Percentiles rank a stretch among this genome's conserved stretches.
Conservation (phyloP, 2,888 invertebrate species). For the Apantesis nais region DNA sequence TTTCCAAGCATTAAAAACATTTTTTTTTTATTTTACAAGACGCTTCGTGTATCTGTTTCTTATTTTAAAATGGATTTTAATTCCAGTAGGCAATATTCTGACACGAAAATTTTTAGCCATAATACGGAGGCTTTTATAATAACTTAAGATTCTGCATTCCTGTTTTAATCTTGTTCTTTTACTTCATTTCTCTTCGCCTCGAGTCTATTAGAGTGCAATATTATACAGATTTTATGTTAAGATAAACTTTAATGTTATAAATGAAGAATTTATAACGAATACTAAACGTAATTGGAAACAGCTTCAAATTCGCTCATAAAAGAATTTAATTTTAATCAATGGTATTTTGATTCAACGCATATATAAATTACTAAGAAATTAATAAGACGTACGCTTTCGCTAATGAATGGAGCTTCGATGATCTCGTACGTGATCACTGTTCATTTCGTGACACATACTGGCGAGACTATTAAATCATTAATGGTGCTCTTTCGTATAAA, state of each 20-base stretch:
- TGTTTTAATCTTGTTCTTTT: slow-evolving; percentile 23
- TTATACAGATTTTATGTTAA: slow-evolving; percentile 10
- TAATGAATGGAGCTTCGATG: slow-evolving; percentile 54
- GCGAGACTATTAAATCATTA: slow-evolving; percentile 26
- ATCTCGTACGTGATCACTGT: slow-evolving; percentile 48
- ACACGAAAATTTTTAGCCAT: slow-evolving; percentile 22
- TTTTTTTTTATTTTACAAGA: slow-evolving; percentile 47
- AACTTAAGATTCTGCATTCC: slow-evolving; percentile 35
- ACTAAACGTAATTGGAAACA: slow-evolving; percentile 8
- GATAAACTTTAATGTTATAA: slow-evolving; percentile 1
- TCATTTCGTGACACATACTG: slow-evolving; percentile 33
- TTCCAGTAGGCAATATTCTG: slow-evolving; percentile 53
- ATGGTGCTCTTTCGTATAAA: slow-evolving; percentile 23
- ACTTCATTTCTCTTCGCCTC: slow-evolving; percentile 2
- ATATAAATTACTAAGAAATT: slow-evolving; percentile 38
- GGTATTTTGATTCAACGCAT: slow-evolving; percentile 37
- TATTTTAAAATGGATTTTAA: slow-evolving; percentile 55
- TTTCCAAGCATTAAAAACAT: slow-evolving; percentile 38
- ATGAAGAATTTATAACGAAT: not conserved
- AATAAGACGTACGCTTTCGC: slow-evolving; percentile 42
- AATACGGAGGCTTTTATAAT: slow-evolving; percentile 24
- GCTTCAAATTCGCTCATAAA: not conserved
- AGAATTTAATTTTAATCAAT: slow-evolving; percentile 11
- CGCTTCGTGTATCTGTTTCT: slow-evolving; percentile 40
- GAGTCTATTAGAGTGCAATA: slow-evolving; percentile 11